These are phyloP conservation scores for Cynocephalus volans DNA, from an alignment of 2,113 vertebrate genomes.

Conservation along the genomic window DNA sequence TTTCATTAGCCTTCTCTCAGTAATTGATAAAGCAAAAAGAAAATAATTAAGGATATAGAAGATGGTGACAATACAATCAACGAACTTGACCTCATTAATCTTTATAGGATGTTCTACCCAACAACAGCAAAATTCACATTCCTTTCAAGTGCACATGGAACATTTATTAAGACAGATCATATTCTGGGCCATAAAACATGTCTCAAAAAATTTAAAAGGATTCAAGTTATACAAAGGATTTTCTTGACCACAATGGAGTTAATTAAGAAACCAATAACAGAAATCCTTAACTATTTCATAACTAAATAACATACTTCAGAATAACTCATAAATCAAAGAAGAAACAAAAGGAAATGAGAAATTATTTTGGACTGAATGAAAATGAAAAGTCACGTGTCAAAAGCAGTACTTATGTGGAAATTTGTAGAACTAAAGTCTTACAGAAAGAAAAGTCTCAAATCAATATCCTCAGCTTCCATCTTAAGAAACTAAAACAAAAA, in stretches of 20 bases:
- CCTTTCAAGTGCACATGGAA: background rate
- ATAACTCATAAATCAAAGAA: background rate
- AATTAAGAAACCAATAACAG: constrained; percentile 12
- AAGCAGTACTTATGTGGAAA: background rate
- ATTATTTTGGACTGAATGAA: constrained; percentile 30
- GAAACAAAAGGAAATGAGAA: constrained; percentile 18
- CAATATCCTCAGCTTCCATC: background rate
- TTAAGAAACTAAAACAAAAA: background rate
- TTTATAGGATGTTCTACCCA: background rate
- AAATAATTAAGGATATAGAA: constrained; percentile 36
- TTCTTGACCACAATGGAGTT: background rate
- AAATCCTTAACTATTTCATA: constrained; percentile 52
- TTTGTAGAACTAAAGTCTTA: background rate
- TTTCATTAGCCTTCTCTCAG: constrained; percentile 40
- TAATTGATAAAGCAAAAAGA: background rate
- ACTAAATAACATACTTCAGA: background rate
- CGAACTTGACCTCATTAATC: background rate
- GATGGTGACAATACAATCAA: background rate
- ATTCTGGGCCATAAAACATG: background rate
- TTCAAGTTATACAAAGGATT: constrained; percentile 5
- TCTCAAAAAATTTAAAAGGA: constrained; percentile 13
- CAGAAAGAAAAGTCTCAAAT: constrained; percentile 41
- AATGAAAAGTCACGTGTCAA: constrained; percentile 10
- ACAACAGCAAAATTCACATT: background rate
- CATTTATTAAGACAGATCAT: background rate